These are phyloP conservation scores for Sebastolobus altivelis DNA, from an alignment of 2,797 vertebrate species.

Conservation along the genomic window DNA sequence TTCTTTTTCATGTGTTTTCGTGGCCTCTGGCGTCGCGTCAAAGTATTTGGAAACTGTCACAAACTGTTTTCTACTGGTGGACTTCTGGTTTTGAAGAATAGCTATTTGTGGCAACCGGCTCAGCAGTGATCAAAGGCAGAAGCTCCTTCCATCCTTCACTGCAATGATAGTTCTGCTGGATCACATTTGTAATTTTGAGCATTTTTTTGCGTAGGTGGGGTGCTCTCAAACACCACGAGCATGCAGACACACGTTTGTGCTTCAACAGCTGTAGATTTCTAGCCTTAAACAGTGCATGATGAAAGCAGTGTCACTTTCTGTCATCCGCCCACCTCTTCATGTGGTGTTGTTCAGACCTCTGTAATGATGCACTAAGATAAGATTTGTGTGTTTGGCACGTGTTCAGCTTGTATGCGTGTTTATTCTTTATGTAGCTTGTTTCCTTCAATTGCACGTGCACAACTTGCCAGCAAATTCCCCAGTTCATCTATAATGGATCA, in stretches of 20 bases:
- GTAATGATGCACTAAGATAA: conserved; percentile 30
- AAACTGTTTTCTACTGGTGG: conserved; percentile 27
- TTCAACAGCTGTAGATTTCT: conserved; percentile 23
- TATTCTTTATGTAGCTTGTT: conserved; percentile 40
- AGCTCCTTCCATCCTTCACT: conserved; percentile 39
- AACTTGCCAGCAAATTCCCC: conserved; percentile 59
- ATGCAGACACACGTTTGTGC: conserved; percentile 22
- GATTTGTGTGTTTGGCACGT: conserved; percentile 42
- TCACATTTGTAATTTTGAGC: conserved; percentile 67
- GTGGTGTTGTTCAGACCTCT: conserved; percentile 37
- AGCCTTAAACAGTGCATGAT: conserved; percentile 11
- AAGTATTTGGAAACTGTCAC: conserved; percentile 34
- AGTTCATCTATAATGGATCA: conserved; percentile 78
- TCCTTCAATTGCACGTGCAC: conserved; percentile 38
- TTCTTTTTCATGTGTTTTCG: conserved; percentile 19
- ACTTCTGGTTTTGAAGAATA: conserved; percentile 34
- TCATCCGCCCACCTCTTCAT: conserved; percentile 64
- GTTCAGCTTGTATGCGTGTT: conserved; percentile 40
- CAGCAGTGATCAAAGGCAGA: conserved; percentile 61
- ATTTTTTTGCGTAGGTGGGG: conserved; percentile 47
- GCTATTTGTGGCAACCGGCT: conserved; percentile 33
- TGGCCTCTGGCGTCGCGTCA: conserved; percentile 26
- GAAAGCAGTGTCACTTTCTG: conserved; percentile 47
- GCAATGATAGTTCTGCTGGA: conserved; percentile 40
- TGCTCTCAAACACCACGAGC: conserved; percentile 36